Evolutionary conservation across 2,888 invertebrate genomes (phyloP), one percentile per base, ranked within the genome.

Genomic region (Pachycephus smyrnensis): DNA sequence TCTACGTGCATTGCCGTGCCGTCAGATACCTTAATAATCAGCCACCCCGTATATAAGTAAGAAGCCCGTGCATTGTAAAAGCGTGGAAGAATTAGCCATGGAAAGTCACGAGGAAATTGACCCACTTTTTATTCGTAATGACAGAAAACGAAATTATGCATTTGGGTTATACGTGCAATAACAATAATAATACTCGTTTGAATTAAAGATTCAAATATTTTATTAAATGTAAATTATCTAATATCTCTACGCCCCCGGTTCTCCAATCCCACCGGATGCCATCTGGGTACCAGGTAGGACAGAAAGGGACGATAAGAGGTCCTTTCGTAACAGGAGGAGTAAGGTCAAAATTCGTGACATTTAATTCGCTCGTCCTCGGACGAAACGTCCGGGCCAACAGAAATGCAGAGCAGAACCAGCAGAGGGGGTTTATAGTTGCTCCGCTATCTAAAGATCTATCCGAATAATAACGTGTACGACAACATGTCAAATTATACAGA

Each of bases 391-490:
- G 15, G 55, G 32, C 55, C 36, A 15, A 68, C 69, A n/a, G 76
- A 76, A 76, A 75, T 76, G 80, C 69, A 73, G 76, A 76, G 79
- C 78, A 74, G 82, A 80, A 82, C 32, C 75, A 81, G 76, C 80
- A 77, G 77, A 79, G 82, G 80, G 77, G 79, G 81, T 78, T 80
- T 83, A 80, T 80, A 79, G 82, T 81, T 83, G 80, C 77, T 84
- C 86, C 84, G 85, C 83, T 90, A 91, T 91, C 91, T 90, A 87
- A 82, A 88, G 89, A 90, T 91, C 91, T 90, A 90, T 91, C 90
- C 89, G 91, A 91, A 91, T 91, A 91, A 91, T 91, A 91, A 91
- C 90, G 90, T 91, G 91, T 91, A 91, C 88, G 90, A 91, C 91
- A 91, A 90, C 90, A 90, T 91, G 91, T 91, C 90, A 90, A 91